Conservation (phyloP, 2,888 invertebrate species). For the Monoplex corrugatus region DNA sequence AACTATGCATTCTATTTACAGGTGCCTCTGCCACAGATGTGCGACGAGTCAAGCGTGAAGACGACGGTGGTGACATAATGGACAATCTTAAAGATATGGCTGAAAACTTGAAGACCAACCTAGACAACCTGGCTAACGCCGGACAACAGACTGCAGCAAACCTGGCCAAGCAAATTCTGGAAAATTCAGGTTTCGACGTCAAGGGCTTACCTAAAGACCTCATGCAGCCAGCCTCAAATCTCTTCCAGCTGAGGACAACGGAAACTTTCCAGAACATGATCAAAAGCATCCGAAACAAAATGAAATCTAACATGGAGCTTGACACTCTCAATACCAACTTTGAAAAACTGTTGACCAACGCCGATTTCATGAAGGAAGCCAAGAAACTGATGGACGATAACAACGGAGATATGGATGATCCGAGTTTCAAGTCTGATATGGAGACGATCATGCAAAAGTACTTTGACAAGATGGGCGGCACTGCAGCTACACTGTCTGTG, state of each 20-base stretch:
- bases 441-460: neutral
- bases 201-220: neutral
- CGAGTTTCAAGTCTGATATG: neutral
- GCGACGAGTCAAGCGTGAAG: too few species aligned
- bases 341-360: neutral
- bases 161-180: neutral
- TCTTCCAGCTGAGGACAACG: neutral
- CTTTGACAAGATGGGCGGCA: neutral
- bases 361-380: neutral
- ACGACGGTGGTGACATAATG: too few species aligned
- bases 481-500: neutral
- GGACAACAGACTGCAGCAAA: neutral
- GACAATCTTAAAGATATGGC: neutral
- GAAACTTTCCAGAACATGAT: neutral
- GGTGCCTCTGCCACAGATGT: too few species aligned
- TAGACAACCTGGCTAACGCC: neutral
- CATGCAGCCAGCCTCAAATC: neutral
- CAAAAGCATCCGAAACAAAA: neutral
- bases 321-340: neutral
- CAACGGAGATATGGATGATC: neutral
- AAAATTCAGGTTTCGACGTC: neutral
- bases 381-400: neutral
- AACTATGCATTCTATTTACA: too few species aligned
- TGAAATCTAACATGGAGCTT: neutral
- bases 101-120: neutral